phyloP scores from a whole-genome alignment of 1,140 invertebrate genomes.

The Ericerus pela region DNA sequence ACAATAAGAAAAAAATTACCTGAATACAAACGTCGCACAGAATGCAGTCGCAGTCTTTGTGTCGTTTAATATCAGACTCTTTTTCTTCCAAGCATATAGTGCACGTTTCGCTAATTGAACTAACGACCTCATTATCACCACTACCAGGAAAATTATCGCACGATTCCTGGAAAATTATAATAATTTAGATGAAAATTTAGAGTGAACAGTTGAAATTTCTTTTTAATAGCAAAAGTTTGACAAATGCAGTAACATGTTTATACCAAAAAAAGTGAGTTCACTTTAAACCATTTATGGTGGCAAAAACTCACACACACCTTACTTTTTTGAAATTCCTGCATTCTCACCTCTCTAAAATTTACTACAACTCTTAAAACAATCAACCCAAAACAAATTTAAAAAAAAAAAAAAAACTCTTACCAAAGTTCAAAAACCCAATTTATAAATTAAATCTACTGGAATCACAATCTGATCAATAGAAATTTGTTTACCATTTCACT shows the following conservation, averaged over 20 bases:
- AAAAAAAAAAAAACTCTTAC: background rate
- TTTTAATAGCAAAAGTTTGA: too few species aligned
- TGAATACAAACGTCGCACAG: constrained; percentile 45
- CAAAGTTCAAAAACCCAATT: background rate
- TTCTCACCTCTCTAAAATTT: too few species aligned
- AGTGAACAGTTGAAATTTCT: too few species aligned
- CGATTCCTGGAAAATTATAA: background rate
- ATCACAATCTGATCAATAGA: background rate
- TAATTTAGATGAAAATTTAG: too few species aligned
- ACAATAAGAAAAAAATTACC: constrained; percentile 35
- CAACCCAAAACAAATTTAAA: too few species aligned
- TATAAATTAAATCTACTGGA: background rate
- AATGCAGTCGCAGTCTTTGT: constrained; percentile 39
- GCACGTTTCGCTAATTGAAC: constrained; percentile 29
- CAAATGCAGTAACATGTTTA: too few species aligned
- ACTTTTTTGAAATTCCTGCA: too few species aligned
- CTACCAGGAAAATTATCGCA: background rate
- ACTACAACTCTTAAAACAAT: too few species aligned
- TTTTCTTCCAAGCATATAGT: constrained; percentile 49
- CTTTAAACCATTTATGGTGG: too few species aligned
- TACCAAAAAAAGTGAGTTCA: too few species aligned
- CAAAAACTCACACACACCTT: too few species aligned
- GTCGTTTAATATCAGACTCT: constrained; percentile 39
- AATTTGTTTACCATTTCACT: background rate
- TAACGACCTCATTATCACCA: background rate